Base-by-base conservation (phyloP, 1,140 invertebrate genomes). In the Euura saliciscinereae region DNA sequence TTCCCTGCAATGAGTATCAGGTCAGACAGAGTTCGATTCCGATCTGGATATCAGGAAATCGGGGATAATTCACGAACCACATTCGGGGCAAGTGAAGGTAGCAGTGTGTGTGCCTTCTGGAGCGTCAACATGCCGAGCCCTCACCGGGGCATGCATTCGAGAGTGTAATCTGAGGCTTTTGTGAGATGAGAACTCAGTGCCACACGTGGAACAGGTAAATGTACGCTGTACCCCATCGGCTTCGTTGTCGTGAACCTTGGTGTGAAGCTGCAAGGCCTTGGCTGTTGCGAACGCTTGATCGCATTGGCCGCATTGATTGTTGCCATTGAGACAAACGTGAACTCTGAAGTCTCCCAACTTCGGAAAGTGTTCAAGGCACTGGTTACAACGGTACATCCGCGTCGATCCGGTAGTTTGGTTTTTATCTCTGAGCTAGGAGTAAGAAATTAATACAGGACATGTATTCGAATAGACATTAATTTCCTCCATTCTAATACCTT, bases 101-200 rank as follows among this genome's bases (percentile, higher is more conserved):
- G 79, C 79, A 44, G 78, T 82, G 44, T 80, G 77, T 3, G 80
- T 84, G 43, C 86, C 87, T 51, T 86, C 89, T 8, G 89, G 88
- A 10, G 89, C 88, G 28, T 90, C 86, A 0, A 90, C 87, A 67
- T 89, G 86, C 78, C 92, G 89, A 72, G 85, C 87, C 80, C 91
- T 91, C 2, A 93, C 82, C 2, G 90, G 90, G 43, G 90, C 90
- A 76, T 94, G 93, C 89, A 94, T 94, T 67, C 92, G 87, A 75
- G 89, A 90, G 79, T 94, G 93, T 43, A 94, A 83, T 76, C 91
- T 87, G n/a, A 92, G 79, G 46, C 91, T 91, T 83, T 93, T 94
- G 67, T 91, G 90, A 0, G 91, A 90, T 5, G 87, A 87, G 73
- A 94, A 94, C 46, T 89, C 83, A 0, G 92, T 94, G 10, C 89